These are phyloP conservation scores for Haliclystus octoradiatus DNA, from an alignment of 30 jellyfish, hydroid and myxozoan genomes.

Conservation along the genomic window DNA sequence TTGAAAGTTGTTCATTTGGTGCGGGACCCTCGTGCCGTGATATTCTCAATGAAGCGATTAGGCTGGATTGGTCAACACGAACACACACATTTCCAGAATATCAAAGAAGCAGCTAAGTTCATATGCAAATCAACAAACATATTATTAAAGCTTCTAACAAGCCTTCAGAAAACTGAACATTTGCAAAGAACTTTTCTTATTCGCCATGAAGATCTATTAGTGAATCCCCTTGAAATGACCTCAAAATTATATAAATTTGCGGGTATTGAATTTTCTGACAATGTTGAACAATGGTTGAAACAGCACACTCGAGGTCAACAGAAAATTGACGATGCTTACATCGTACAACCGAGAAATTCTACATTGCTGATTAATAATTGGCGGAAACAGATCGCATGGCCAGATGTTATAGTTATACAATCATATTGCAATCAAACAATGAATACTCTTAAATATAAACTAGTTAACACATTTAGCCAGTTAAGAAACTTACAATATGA, in stretches of 20 bases:
- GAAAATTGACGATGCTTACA: slow-evolving; percentile 21
- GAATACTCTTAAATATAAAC: background rate
- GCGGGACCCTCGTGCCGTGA: slow-evolving; percentile 96
- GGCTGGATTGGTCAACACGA: slow-evolving; percentile 79
- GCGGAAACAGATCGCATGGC: slow-evolving; percentile 4
- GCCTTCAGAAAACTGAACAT: background rate
- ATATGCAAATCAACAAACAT: slow-evolving; percentile 28
- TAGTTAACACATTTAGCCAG: background rate
- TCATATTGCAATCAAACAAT: background rate
- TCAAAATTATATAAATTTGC: slow-evolving; percentile 3
- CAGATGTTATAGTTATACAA: background rate
- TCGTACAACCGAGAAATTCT: slow-evolving; percentile 33
- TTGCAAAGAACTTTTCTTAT: slow-evolving; percentile 7
- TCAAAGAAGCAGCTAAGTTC: slow-evolving; percentile 47
- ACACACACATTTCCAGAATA: slow-evolving; percentile 35
- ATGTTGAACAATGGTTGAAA: slow-evolving; percentile 13
- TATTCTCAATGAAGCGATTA: slow-evolving; percentile 65
- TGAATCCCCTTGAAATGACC: slow-evolving; percentile 3
- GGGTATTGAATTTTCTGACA: background rate
- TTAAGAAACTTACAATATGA: background rate
- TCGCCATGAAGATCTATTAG: slow-evolving; percentile 36
- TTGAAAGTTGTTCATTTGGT: slow-evolving; percentile 50
- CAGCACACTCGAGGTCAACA: background rate
- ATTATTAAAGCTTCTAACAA: background rate
- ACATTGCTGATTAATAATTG: slow-evolving; percentile 5